phyloP scores from a whole-genome alignment of 1,140 invertebrate genomes.

The Apolygus lucorum region DNA sequence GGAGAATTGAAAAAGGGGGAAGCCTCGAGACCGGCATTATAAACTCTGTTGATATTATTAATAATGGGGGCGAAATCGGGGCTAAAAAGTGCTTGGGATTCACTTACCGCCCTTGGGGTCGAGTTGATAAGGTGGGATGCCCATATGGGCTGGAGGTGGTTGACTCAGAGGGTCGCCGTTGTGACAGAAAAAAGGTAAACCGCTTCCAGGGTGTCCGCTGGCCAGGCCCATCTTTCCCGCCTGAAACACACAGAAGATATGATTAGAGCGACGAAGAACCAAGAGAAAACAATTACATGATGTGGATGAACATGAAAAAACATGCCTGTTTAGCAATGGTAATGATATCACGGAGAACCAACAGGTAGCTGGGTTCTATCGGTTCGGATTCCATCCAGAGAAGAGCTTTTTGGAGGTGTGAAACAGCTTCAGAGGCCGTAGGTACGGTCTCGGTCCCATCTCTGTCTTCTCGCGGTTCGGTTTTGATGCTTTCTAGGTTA shows the following conservation, averaged over 20 bases:
- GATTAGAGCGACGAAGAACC: constrained; percentile 12
- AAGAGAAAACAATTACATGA: neutral
- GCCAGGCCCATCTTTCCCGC: constrained; percentile 80
- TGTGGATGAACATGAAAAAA: constrained; percentile 18
- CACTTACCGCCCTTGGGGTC: constrained; percentile 66
- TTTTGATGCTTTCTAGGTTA: constrained; percentile 25
- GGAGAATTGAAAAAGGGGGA: neutral
- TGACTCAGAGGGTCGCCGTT: constrained; percentile 74
- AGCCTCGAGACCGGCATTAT: too few species aligned
- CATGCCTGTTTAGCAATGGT: constrained; percentile 38
- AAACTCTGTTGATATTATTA: too few species aligned
- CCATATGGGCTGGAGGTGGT: constrained; percentile 94
- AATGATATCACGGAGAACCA: constrained; percentile 43
- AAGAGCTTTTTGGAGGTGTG: constrained; percentile 42
- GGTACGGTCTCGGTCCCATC: constrained; percentile 33
- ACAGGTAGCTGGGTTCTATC: constrained; percentile 44
- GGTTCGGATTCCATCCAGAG: constrained; percentile 48
- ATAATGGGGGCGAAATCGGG: too few species aligned
- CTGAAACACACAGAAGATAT: constrained; percentile 53
- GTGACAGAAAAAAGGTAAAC: constrained; percentile 80
- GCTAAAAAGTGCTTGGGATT: neutral
- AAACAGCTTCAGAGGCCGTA: constrained; percentile 40
- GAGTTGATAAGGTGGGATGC: constrained; percentile 86
- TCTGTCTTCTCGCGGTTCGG: constrained; percentile 32
- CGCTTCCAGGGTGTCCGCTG: constrained; percentile 54